Evolutionary conservation across 2,888 invertebrate species (phyloP), one percentile per base, ranked within the genome.

Genomic region (Hydraecia micacea): DNA sequence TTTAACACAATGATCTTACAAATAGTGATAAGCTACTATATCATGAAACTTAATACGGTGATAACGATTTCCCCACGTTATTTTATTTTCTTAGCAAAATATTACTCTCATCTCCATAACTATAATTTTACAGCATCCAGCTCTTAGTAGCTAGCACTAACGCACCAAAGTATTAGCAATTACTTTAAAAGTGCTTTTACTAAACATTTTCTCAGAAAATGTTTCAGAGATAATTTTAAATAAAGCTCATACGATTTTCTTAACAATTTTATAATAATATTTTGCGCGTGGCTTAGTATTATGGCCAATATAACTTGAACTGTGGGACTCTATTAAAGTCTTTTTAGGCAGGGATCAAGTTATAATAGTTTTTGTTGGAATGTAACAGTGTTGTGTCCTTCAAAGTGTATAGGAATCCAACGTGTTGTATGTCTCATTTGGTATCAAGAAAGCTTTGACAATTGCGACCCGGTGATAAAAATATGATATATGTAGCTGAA

Each of bases 261-360:
- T 73, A 52, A 82, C 73, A 85, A 77, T 77, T 84, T 84, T 63
- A 63, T 78, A 66, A 75, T 60, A 82, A 78, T 55, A 82, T 82
- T 72, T 72, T 75, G 36, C 58, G 13, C 65, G 25, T 73, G 25
- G 62, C 39, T 60, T 42, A 21, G 28, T 83, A 9, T 21, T 7
- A 0, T 6, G 1, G 1, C 83, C 58, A 66, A 28, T 46, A 21
- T 55, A 52, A 63, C n/a, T 39, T 75, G 75, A 78, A 21, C 79
- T 32, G 8, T 75, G 1, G 18, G 63, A 7, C 5, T 32, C 3
- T 2, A 36, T 28, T 1, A 7, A 46, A 52, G 7, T 65, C 4
- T 11, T 28, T 1, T 0, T 0, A 1, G 0, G 11, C 4, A n/a
- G n/a, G 13, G 66, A 32, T 73, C 63, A 39, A 60, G 36, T 46